phyloP scores from a whole-genome alignment of 2,797 vertebrate species.

The Strix occidentalis region DNA sequence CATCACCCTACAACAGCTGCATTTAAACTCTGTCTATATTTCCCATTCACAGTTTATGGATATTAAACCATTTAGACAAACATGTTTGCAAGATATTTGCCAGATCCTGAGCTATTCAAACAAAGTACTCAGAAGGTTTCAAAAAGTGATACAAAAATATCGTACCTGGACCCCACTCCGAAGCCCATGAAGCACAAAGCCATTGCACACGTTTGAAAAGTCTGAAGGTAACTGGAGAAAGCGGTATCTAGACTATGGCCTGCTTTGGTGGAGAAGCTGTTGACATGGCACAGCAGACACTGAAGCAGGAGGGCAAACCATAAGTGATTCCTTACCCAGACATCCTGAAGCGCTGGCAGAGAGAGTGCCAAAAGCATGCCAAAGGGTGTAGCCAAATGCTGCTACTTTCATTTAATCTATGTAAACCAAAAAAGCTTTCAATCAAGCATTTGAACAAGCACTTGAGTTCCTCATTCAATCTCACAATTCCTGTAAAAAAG shows the following conservation, averaged over 20 bases:
- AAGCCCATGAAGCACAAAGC: background rate
- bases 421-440: background rate
- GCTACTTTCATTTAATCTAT: background rate
- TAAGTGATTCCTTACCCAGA: background rate
- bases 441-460: background rate
- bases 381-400: background rate
- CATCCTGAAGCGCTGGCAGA: background rate
- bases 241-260: too few species aligned
- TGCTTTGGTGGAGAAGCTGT: background rate
- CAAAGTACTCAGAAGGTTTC: background rate
- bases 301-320: background rate
- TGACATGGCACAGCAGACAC: background rate
- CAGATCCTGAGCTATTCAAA: background rate
- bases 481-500: background rate
- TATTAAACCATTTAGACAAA: background rate
- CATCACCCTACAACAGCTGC: background rate
- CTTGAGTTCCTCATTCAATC: background rate
- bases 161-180: fast-evolving
- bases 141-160: background rate
- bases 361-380: background rate
- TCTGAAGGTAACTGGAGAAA: background rate
- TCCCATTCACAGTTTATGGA: background rate
- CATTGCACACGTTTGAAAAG: background rate
- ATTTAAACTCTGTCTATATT: background rate
- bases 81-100: background rate